These are phyloP conservation scores for Micrasema minimum DNA, from an alignment of 1,140 invertebrate genomes.

Conservation along the genomic window DNA sequence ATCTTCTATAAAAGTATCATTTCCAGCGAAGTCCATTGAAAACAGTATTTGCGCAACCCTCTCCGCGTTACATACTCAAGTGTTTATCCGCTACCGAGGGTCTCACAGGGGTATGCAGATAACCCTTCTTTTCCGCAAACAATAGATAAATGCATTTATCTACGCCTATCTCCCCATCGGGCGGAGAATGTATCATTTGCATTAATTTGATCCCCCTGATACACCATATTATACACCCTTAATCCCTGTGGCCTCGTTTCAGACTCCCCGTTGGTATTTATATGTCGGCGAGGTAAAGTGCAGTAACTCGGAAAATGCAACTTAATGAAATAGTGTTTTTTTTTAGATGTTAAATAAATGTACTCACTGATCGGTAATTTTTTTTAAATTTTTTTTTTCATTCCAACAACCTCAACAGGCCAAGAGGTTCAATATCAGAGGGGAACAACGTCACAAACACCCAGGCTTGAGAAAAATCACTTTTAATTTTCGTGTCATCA, in stretches of 20 bases:
- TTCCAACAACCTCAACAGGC: no score
- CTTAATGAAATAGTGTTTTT: no score
- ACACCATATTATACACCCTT: constrained; percentile 19
- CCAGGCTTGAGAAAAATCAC: no score
- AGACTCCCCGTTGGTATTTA: no score
- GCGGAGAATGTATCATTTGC: constrained; percentile 50
- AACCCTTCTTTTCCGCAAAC: constrained; percentile 17
- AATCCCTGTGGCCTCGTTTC: constrained; percentile 35
- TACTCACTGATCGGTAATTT: no score
- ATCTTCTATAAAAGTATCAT: background rate
- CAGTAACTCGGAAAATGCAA: no score
- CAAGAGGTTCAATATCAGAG: no score
- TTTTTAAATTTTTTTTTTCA: no score
- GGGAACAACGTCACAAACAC: no score
- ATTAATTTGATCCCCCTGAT: constrained; percentile 45
- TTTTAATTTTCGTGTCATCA: no score
- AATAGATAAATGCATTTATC: constrained; percentile 49
- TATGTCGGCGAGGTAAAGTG: no score
- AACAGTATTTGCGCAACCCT: background rate
- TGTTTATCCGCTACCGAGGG: constrained; percentile 22
- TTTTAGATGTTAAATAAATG: no score
- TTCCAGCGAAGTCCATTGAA: constrained; percentile 4
- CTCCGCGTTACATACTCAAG: background rate
- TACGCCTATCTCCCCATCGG: constrained; percentile 40
- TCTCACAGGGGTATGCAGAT: constrained; percentile 6